Percentiles rank a stretch among this genome's conserved stretches.
Evolutionary conservation across 1,140 invertebrate genomes (phyloP).

Genomic region (Calosoma granatense): DNA sequence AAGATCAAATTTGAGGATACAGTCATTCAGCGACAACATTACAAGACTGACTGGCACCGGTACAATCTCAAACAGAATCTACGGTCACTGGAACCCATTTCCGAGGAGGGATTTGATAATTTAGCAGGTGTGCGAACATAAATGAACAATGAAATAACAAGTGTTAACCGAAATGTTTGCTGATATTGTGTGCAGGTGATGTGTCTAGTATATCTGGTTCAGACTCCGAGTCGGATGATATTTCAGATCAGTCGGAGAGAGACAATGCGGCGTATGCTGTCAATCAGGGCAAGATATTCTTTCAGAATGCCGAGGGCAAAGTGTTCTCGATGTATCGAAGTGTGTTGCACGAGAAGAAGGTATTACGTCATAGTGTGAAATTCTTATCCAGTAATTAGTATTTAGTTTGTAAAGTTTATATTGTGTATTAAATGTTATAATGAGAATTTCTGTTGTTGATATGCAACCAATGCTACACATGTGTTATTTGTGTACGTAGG

Average conservation of each 20-base stretch:
- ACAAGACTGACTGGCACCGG: conserved; percentile 61
- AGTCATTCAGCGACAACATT: conserved; percentile 45
- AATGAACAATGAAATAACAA: too few species aligned
- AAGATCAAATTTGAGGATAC: conserved; percentile 39
- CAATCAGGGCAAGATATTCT: conserved; percentile 59
- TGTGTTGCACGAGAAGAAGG: conserved; percentile 56
- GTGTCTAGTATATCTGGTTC: conserved; percentile 68
- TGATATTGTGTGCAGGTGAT: conserved; percentile 51
- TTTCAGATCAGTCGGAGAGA: conserved; percentile 35
- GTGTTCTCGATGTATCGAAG: conserved; percentile 65
- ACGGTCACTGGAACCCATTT: conserved; percentile 41
- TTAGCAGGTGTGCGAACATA: conserved; percentile 29
- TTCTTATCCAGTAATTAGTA: conserved; percentile 1
- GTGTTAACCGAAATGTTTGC: too few species aligned
- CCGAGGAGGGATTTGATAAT: conserved; percentile 44
- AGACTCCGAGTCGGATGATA: conserved; percentile 49
- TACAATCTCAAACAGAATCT: conserved; percentile 61
- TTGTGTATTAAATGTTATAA: too few species aligned
- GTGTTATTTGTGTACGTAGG: conserved; percentile 31
- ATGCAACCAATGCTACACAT: not conserved
- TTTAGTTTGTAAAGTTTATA: too few species aligned
- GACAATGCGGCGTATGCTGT: conserved; percentile 44
- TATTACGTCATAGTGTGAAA: conserved; percentile 22
- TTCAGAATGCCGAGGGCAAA: conserved; percentile 53
- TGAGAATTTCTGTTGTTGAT: too few species aligned